Evolutionary conservation across 2,888 invertebrate species (phyloP).

Genomic region (Tinea pellionella): DNA sequence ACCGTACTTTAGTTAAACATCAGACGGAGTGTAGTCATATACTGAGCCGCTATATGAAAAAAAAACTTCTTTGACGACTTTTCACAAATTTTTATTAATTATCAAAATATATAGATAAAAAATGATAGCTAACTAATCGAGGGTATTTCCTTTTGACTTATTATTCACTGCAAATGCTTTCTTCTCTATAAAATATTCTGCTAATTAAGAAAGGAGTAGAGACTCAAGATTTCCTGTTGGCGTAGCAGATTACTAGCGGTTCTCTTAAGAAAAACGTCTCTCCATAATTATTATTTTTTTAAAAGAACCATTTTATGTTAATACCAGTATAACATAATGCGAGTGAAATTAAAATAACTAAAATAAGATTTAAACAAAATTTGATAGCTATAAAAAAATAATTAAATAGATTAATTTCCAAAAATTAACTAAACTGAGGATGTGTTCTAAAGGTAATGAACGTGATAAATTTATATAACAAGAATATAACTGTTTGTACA

Average conservation of each 20-base stretch:
- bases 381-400: no score
- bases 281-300: constrained; percentile 19
- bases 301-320: not conserved
- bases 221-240: constrained; percentile 60
- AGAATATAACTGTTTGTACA: constrained; percentile 10
- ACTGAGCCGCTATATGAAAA: no score
- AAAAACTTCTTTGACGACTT: no score
- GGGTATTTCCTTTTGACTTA: constrained; percentile 22
- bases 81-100: not conserved
- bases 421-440: not conserved
- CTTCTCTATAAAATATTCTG: constrained; percentile 55
- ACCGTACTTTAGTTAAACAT: no score
- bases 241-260: constrained; percentile 54
- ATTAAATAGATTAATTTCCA: no score
- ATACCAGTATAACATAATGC: not conserved
- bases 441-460: not conserved
- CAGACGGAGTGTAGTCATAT: no score
- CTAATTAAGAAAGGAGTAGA: constrained; percentile 62
- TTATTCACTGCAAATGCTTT: constrained; percentile 46
- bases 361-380: not conserved
- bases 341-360: not conserved
- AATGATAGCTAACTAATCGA: constrained; percentile 4
- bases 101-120: not conserved
- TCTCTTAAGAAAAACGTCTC: constrained; percentile 48
- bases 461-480: not conserved